Evolutionary conservation across 2,888 invertebrate genomes (phyloP), one percentile per base, ranked within the genome.

Genomic region (Hydrotaea cyrtoneurina): DNA sequence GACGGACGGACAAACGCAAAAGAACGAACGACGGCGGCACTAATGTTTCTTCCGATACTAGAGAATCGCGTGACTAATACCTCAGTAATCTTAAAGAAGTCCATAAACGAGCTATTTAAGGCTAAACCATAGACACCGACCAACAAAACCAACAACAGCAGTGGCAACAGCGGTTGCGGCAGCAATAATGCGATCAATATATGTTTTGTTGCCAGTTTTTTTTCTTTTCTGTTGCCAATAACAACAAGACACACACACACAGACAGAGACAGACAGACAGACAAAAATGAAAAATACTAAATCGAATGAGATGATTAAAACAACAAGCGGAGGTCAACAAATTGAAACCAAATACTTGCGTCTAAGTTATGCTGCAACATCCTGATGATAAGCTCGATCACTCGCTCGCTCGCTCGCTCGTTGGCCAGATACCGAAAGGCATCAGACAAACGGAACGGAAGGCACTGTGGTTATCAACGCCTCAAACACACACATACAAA

Each of bases 311-410:
- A 19, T 36, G 69, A 66, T 77, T 77, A 69, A 66, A 77, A 77
- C 66, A 69, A 77, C 69, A 69, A 69, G 55, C 79, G 53, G 85
- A 64, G 82, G 82, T 85, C 85, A 91, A 90, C 91, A 91, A 92
- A 92, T 91, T 92, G 91, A 90, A 91, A 91, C 90, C 90, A 91
- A 91, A 91, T 91, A 91, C 90, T 90, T 91, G 88, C 86, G 85
- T 87, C 55, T 46, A 74, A 82, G 85, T 80, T 85, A 85, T 85
- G 85, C 77, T 46, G 73, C 53, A 74, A 82, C 82, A 82, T 85
- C 85, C 85, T 85, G 85, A 82, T 80, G 79, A 81, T 73, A 81
- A 79, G 50, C 71, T 26, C 50, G 26, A 11, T 8, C 59, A 3
- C n/a, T n/a, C n/a, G 43, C 36, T 36, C 62, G 50, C 1, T 26